Conservation (phyloP, 2,888 invertebrate genomes). For the Notocelia uddmanniana region DNA sequence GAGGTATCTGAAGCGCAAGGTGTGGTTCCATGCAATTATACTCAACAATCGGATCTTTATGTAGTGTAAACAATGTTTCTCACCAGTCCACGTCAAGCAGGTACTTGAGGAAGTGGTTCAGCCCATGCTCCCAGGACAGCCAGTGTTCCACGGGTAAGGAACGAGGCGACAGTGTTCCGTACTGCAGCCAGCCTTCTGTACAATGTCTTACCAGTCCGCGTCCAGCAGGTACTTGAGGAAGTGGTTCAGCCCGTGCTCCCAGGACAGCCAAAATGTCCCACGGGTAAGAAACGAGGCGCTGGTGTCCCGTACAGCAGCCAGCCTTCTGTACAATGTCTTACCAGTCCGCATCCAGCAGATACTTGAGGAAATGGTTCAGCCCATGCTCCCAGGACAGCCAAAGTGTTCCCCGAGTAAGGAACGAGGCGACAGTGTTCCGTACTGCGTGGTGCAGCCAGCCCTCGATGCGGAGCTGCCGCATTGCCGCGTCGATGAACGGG, state of each 20-base stretch:
- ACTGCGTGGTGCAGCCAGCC: constrained; percentile 91
- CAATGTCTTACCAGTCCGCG: constrained; percentile 87
- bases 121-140: constrained; percentile 90
- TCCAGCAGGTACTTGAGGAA: constrained; percentile 89
- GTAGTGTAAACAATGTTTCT: constrained; percentile 50
- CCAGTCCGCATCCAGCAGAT: constrained; percentile 91
- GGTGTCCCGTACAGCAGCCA: constrained; percentile 87
- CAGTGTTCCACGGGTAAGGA: constrained; percentile 90
- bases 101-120: constrained; percentile 88
- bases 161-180: constrained; percentile 90
- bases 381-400: constrained; percentile 92
- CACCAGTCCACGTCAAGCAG: constrained; percentile 90
- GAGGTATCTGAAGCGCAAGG: too few species aligned
- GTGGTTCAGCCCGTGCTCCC: constrained; percentile 89
- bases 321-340: constrained; percentile 75
- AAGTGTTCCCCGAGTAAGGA: constrained; percentile 90
- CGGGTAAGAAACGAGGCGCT: constrained; percentile 87
- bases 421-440: constrained; percentile 90
- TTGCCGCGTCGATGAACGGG: constrained; percentile 91
- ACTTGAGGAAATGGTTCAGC: constrained; percentile 87
- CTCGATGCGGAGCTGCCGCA: constrained; percentile 89
- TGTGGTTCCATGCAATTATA: too few species aligned
- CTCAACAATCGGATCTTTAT: too few species aligned
- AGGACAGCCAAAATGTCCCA: constrained; percentile 90
- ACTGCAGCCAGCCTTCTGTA: constrained; percentile 90